These are phyloP conservation scores for Lasioglossum figueresi DNA, from an alignment of 2,888 invertebrate species.

Conservation along the genomic window DNA sequence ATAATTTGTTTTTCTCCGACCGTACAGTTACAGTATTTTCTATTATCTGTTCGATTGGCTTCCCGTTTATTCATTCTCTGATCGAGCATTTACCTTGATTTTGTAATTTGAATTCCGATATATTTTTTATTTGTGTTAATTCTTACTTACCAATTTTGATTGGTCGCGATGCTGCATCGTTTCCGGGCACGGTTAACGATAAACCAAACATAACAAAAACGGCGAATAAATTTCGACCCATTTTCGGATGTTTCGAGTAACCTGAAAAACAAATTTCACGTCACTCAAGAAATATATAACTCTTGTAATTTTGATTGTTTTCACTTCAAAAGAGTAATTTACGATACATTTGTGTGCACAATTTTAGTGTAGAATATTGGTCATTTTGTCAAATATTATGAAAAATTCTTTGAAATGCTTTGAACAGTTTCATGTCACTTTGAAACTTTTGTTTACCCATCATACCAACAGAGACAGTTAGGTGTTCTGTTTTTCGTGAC, in stretches of 20 bases:
- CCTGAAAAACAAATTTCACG: neutral
- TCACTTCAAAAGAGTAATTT: too few relatives aligned
- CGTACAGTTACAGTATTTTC: neutral
- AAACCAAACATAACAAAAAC: conserved; percentile 24
- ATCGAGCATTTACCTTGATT: neutral
- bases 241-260: conserved; percentile 2
- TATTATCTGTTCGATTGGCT: neutral
- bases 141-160: conserved; percentile 57
- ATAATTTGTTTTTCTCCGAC: neutral
- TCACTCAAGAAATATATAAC: neutral
- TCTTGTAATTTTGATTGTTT: too few relatives aligned
- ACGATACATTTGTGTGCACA: neutral
- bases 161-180: conserved; percentile 12
- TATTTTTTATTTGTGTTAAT: neutral
- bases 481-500: too few relatives aligned
- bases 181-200: conserved; percentile 25
- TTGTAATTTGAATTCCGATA: neutral
- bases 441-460: too few relatives aligned
- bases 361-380: too few relatives aligned
- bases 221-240: conserved; percentile 14
- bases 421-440: too few relatives aligned
- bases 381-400: too few relatives aligned
- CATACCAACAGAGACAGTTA: too few relatives aligned
- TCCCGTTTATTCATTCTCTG: neutral
- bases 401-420: too few relatives aligned